phyloP scores from a whole-genome alignment of 2,797 vertebrate genomes.

The Thaleichthys pacificus region DNA sequence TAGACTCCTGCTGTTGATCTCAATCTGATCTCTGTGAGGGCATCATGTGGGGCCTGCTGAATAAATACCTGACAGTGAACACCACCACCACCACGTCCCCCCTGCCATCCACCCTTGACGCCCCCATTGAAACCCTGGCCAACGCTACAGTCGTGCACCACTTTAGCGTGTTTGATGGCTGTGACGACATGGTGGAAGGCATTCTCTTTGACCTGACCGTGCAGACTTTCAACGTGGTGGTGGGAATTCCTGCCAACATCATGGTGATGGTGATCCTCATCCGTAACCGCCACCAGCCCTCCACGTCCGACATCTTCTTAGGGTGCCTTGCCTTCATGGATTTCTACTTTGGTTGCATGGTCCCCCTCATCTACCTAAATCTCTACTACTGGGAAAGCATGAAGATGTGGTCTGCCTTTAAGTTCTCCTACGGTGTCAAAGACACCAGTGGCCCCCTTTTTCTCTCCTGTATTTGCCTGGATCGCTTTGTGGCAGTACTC shows the following conservation, averaged over 20 bases:
- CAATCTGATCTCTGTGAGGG: background rate
- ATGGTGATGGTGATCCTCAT: conserved; percentile 71
- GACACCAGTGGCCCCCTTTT: conserved; percentile 77
- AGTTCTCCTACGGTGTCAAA: conserved; percentile 77
- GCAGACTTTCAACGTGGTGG: conserved; percentile 67
- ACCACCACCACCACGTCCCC: conserved; percentile 17
- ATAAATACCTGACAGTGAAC: conserved; percentile 14
- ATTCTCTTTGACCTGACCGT: conserved; percentile 72
- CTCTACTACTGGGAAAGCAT: conserved; percentile 69
- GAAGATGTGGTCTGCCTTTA: conserved; percentile 51
- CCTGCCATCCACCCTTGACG: conserved; percentile 18
- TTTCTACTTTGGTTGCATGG: conserved; percentile 70
- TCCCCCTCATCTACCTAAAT: conserved; percentile 68
- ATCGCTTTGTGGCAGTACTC: conserved; percentile 76
- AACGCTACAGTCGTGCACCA: conserved; percentile 51
- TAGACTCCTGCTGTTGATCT: conserved; percentile 20
- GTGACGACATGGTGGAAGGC: conserved; percentile 60
- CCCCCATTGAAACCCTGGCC: conserved; percentile 13
- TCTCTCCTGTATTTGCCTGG: conserved; percentile 78
- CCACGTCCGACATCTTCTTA: conserved; percentile 76
- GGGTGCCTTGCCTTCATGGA: conserved; percentile 77
- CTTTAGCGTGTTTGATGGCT: conserved; percentile 73
- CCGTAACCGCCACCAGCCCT: conserved; percentile 63
- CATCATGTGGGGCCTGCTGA: conserved; percentile 51
- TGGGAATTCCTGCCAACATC: conserved; percentile 76